Base-by-base conservation (phyloP, 1,140 invertebrate species). In the Homarus americanus region DNA sequence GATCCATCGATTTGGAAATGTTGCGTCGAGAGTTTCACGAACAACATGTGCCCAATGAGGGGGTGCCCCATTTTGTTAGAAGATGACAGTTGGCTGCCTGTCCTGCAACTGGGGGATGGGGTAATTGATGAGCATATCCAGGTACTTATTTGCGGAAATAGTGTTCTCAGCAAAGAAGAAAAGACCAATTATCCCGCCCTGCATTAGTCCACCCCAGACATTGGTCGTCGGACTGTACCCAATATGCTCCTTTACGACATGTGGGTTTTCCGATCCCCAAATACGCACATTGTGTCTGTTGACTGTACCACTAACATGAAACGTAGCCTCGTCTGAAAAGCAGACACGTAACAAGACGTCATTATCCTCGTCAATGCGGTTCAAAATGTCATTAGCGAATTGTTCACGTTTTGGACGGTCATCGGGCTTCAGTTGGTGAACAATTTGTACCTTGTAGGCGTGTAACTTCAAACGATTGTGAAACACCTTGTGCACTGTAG, bases 251-350 rank as follows among this genome's bases (percentile, higher is more conserved):
- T 63, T n/a, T 41, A 69, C 40, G 20, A 69, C 75, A 40, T 93
- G 80, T 10, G 88, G 92, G 40, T 92, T 87, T 79, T 91, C 69
- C 12, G 44, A 84, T 17, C 92, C 90, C 92, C 92, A 93, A 72
- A 92, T 92, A 38, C 92, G 7, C 2, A 83, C 49, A 85, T 93
- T 93, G 58, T 92, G 92, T 58, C 84, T 91, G 66, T 93, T 93
- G 17, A 93, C 92, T 82, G 34, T 73, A 1, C 89, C 63, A 72
- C 5, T 69, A 7, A 44, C 28, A 82, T 91, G 66, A 41, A 91
- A 86, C 34, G 89, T 91, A 49, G 89, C 82, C 32, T 91, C 66
- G 66, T 86, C 40, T 38, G 49, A 69, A 75, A 91, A 86, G 34
- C 34, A 9, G n/a, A 84, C 72, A 41, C 40, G 82, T 2, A 15